phyloP scores from a whole-genome alignment of 64 coral and sea anemone genomes.

The Orbicella faveolata region DNA sequence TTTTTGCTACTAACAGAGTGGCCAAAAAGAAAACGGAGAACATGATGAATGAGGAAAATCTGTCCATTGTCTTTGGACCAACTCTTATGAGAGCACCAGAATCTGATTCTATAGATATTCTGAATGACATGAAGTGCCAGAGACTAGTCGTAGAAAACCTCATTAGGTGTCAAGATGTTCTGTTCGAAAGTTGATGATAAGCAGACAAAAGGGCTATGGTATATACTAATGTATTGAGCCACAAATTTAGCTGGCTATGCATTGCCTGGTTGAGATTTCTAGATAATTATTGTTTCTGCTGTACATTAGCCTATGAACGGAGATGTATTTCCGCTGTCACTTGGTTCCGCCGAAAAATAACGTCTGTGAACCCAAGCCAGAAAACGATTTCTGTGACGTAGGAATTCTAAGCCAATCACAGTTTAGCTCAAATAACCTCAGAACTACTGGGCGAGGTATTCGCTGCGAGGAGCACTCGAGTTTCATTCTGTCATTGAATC shows the following conservation, averaged over 20 bases:
- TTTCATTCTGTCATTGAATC: too few species aligned
- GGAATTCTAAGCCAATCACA: too few species aligned
- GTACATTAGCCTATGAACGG: too few species aligned
- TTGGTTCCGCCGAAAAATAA: too few species aligned
- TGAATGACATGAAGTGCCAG: slow-evolving; percentile 78
- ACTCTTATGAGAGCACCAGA: slow-evolving; percentile 89
- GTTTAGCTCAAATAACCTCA: too few species aligned
- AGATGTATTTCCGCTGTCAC: too few species aligned
- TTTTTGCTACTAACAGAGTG: slow-evolving; percentile 52
- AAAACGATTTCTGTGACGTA: too few species aligned
- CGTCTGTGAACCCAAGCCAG: too few species aligned
- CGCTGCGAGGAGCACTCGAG: too few species aligned
- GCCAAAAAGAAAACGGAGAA: slow-evolving; percentile 67
- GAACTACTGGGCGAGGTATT: too few species aligned
- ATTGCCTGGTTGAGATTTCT: neutral
- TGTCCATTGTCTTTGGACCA: slow-evolving; percentile 93
- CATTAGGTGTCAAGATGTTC: slow-evolving; percentile 69
- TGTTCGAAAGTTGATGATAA: slow-evolving; percentile 63
- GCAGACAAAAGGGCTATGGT: neutral
- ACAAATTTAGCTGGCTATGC: neutral
- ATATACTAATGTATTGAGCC: neutral
- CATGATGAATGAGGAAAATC: slow-evolving; percentile 97
- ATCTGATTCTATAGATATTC: slow-evolving; percentile 65
- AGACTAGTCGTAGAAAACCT: slow-evolving; percentile 79
- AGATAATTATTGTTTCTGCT: too few species aligned